These are phyloP conservation scores for Corythornis cristatus DNA, from an alignment of 2,113 vertebrate genomes.

Conservation along the genomic window DNA sequence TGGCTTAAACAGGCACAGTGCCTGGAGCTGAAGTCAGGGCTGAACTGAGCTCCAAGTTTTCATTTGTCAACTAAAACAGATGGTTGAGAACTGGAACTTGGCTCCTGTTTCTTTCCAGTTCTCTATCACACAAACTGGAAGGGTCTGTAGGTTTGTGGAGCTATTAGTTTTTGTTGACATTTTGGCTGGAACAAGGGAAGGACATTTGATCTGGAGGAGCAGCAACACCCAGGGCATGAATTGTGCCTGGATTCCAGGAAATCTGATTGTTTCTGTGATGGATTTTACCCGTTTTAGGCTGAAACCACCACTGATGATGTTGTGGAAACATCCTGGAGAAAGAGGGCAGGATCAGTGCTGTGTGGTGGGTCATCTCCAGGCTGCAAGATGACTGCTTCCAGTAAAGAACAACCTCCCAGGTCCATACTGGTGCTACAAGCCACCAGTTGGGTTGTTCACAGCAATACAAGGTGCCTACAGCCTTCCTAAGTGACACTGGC, in stretches of 20 bases:
- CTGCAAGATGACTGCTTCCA: neutral
- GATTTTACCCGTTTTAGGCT: neutral
- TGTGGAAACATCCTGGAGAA: neutral
- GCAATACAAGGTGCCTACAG: neutral
- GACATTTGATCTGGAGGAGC: neutral
- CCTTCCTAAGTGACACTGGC: neutral
- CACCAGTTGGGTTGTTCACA: neutral
- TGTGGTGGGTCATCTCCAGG: neutral
- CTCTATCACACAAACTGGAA: neutral
- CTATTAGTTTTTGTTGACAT: neutral
- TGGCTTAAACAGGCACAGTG: neutral
- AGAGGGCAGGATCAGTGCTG: neutral
- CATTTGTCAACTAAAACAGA: conserved; percentile 57
- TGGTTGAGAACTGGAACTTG: conserved; percentile 15
- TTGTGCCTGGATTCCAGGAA: neutral
- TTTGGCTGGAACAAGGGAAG: neutral
- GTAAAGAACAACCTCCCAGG: neutral
- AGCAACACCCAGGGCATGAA: fast-evolving
- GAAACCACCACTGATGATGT: neutral
- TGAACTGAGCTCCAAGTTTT: neutral
- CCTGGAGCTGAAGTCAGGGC: conserved; percentile 13
- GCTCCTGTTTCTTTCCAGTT: neutral
- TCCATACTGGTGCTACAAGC: fast-evolving
- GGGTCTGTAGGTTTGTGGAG: neutral
- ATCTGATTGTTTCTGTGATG: fast-evolving